Evolutionary conservation across 1,140 invertebrate genomes (phyloP), one percentile per base, ranked within the genome.

Genomic region (Drosophila kikkawai): DNA sequence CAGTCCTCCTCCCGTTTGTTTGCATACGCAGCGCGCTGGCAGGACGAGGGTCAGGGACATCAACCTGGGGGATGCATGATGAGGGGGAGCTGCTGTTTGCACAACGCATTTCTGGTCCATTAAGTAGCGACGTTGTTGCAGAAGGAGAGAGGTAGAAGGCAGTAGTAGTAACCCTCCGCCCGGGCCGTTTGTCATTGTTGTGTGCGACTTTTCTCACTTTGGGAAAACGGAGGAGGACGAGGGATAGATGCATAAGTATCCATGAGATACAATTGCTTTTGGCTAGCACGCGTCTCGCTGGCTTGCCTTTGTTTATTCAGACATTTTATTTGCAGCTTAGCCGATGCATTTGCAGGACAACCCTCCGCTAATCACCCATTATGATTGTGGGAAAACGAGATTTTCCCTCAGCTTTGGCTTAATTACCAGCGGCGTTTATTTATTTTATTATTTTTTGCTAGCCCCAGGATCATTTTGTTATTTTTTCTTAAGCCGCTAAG

Each of bases 121-220:
- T 90, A 90, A 90, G 85, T 90, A 82, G 85, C 80, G 66, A 19
- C 76, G 69, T 50, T 76, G 60, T 64, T 68, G 64, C 61, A 78
- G 80, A 86, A 29, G 7, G 26, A 29, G 26, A 29, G 80, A 86
- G 82, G 82, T 85, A 64, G 48, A 69, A 37, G 51, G 51, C n/a
- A 19, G 36, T 11, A n/a, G 22, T 51, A 44, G 22, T 68, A 37
- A 57, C 70, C 53, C 70, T 29, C 17, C 39, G 29, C 47, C 70
- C 37, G 50, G 47, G 66, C 70, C 79, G 79, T 85, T 86, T 82
- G 82, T 85, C 85, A 85, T 85, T 81, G 73, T 68, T 88, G 85
- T 88, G 85, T 88, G 85, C 85, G 85, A 88, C 78, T 88, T 88
- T 88, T 88, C 85, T 88, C 85, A 88, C 85, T 88, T 88, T 53